Conservation (phyloP, 2,797 vertebrate species). For the Peromyscus melanophrys region DNA sequence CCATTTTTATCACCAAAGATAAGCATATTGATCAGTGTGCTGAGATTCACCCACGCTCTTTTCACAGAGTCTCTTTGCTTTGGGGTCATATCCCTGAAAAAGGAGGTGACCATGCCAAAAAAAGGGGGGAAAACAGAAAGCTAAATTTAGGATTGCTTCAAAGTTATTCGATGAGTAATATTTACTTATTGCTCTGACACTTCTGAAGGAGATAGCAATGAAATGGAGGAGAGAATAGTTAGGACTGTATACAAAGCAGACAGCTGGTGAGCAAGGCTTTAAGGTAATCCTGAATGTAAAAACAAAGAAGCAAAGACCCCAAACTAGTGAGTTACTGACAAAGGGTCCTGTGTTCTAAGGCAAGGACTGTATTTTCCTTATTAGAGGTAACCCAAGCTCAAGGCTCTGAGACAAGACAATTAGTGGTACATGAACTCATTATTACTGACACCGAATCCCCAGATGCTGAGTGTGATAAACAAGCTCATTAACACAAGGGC, state of each 20-base stretch:
- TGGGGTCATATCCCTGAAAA: background rate
- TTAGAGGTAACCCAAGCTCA: background rate
- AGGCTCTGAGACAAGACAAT: background rate
- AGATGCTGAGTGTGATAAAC: background rate
- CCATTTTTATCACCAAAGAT: constrained; percentile 52
- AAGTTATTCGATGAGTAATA: background rate
- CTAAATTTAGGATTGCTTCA: background rate
- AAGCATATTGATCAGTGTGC: background rate
- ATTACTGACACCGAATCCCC: background rate
- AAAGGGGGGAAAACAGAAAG: background rate
- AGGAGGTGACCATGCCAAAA: background rate
- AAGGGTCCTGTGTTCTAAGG: constrained; percentile 38
- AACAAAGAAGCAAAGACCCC: background rate
- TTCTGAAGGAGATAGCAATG: background rate
- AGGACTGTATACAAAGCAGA: background rate
- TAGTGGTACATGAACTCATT: constrained; percentile 7
- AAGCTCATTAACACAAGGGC: background rate
- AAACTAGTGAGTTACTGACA: constrained; percentile 27
- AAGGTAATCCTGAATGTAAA: background rate
- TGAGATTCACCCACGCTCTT: background rate
- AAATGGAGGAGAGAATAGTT: background rate
- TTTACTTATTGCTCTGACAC: background rate
- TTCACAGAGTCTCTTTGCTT: background rate
- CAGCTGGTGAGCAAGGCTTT: background rate
- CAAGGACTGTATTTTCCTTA: background rate